Percentiles rank a stretch among this genome's conserved stretches.
These are phyloP conservation scores for Arnoldichthys spilopterus DNA, from an alignment of 2,797 vertebrate genomes.

Conservation along the genomic window DNA sequence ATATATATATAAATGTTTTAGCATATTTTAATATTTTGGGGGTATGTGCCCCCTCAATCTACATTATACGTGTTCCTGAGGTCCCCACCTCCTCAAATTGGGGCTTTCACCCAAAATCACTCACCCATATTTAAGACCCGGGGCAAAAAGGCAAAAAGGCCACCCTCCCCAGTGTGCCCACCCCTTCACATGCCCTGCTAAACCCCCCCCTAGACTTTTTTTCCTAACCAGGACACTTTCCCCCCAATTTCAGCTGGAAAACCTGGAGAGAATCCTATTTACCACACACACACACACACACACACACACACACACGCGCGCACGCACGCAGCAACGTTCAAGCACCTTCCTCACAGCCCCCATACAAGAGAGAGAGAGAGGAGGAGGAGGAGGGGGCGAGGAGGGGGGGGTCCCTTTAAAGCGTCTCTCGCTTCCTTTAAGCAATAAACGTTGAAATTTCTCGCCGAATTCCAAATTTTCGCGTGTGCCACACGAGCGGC, in stretches of 20 bases:
- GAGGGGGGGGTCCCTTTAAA: background rate
- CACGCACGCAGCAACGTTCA: background rate
- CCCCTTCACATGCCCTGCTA: background rate
- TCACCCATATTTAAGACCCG: conserved; percentile 76
- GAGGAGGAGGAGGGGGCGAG: too few species aligned
- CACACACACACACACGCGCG: too few species aligned
- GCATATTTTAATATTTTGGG: too few species aligned
- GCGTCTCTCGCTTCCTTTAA: background rate
- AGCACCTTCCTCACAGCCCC: background rate
- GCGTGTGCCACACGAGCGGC: background rate
- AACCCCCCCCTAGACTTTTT: background rate
- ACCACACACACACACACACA: too few species aligned
- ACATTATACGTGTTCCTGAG: conserved; percentile 56
- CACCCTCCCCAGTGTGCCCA: conserved; percentile 42
- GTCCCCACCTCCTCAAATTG: background rate
- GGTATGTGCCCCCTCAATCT: conserved; percentile 55
- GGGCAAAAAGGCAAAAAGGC: conserved; percentile 54
- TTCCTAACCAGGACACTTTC: background rate
- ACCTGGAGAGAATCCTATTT: background rate
- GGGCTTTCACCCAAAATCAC: conserved; percentile 73
- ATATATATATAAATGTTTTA: too few species aligned
- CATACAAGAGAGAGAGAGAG: background rate
- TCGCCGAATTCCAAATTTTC: background rate
- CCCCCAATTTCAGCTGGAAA: background rate
- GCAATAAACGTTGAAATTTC: background rate